Conservation (phyloP, 2,888 invertebrate genomes). For the Scaptomyza reducta region DNA sequence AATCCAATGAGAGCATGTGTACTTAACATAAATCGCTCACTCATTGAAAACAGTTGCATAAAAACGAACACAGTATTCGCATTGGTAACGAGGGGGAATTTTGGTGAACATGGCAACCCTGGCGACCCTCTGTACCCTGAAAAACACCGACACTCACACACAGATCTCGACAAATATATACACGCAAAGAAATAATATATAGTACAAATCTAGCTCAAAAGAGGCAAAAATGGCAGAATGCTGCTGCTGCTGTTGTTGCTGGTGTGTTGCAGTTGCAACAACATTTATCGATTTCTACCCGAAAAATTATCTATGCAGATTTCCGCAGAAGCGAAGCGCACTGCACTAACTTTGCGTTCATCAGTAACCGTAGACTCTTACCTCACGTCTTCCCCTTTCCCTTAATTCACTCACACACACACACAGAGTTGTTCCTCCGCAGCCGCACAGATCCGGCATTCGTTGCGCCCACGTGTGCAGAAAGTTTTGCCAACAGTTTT, state of each 20-base stretch:
- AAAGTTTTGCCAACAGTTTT: constrained; percentile 80
- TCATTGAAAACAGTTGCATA: constrained; percentile 78
- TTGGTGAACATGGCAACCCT: constrained; percentile 10
- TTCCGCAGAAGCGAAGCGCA: constrained; percentile 62
- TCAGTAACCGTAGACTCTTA: constrained; percentile 10
- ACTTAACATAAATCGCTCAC: constrained; percentile 78
- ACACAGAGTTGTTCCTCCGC: not conserved
- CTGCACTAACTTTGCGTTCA: constrained; percentile 51
- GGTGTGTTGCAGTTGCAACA: constrained; percentile 63
- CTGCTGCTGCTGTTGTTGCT: constrained; percentile 33
- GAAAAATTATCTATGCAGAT: constrained; percentile 73
- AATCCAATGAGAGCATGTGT: constrained; percentile 79
- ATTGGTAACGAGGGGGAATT: constrained; percentile 8
- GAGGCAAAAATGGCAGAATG: constrained; percentile 8
- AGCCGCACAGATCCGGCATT: constrained; percentile 16
- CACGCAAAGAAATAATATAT: not conserved
- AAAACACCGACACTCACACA: not conserved
- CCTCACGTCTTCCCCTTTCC: not conserved
- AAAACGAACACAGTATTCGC: constrained; percentile 59
- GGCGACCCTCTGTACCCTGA: constrained; percentile 22
- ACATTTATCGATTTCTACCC: constrained; percentile 72
- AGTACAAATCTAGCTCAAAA: constrained; percentile 17
- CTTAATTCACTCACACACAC: not conserved
- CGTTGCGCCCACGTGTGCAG: constrained; percentile 67
- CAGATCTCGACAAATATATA: not conserved